Evolutionary conservation across 2,797 vertebrate genomes (phyloP).

Genomic region (Eutrigla gurnardus): DNA sequence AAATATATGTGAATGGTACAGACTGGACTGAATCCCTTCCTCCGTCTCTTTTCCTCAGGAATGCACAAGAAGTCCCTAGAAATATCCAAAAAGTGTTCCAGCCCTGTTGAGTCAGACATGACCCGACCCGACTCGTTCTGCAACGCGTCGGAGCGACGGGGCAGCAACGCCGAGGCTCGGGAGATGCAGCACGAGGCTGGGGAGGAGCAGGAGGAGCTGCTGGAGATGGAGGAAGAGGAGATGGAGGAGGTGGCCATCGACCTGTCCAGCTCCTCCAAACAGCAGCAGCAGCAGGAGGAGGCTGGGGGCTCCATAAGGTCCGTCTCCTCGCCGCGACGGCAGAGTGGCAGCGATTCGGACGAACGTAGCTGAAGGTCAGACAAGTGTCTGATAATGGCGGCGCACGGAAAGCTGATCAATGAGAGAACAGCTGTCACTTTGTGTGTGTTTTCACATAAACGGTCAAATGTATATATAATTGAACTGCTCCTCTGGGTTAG

Average conservation of each 20-base stretch:
- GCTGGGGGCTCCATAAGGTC: slow-evolving; percentile 61
- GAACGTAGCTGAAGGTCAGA: slow-evolving; percentile 77
- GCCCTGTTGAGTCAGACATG: slow-evolving; percentile 75
- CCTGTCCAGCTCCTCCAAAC: slow-evolving; percentile 91
- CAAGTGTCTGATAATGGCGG: slow-evolving; percentile 34
- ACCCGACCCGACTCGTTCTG: slow-evolving; percentile 70
- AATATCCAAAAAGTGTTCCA: slow-evolving; percentile 85
- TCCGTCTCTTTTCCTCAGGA: slow-evolving; percentile 77
- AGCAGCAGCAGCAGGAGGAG: slow-evolving; percentile 64
- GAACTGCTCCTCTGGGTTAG: neutral
- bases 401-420: slow-evolving; percentile 23
- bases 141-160: slow-evolving; percentile 65
- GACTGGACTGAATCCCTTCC: slow-evolving; percentile 43
- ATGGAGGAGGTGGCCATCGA: slow-evolving; percentile 88
- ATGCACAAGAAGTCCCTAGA: slow-evolving; percentile 96
- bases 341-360: slow-evolving; percentile 77
- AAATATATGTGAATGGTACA: neutral
- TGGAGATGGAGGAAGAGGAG: slow-evolving; percentile 46
- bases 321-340: slow-evolving; percentile 58
- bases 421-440: slow-evolving; percentile 1
- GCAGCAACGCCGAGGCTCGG: neutral
- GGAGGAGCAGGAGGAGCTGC: slow-evolving; percentile 47
- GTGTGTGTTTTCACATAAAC: slow-evolving; percentile 11
- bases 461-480: neutral
- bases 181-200: slow-evolving; percentile 10